A percentile compares a stretch with the other conserved stretches of the same genome.
Conservation (phyloP, 2,113 vertebrate species). For the Tragelaphus strepsiceros region DNA sequence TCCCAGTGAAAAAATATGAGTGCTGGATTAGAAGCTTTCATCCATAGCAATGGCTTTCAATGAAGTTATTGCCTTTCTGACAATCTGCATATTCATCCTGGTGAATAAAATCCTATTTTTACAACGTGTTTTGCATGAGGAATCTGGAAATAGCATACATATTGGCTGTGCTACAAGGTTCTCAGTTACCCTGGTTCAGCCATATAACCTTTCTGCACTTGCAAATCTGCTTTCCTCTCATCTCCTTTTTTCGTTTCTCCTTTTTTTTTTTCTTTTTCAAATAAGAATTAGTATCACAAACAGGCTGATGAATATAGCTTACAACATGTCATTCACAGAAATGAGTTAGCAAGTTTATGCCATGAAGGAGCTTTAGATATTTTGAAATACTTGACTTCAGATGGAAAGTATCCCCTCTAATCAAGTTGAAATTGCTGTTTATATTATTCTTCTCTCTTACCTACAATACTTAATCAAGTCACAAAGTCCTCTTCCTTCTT, state of each 20-base stretch:
- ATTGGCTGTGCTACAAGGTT: background rate
- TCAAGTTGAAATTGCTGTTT: background rate
- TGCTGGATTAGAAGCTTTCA: slow-evolving; percentile 30
- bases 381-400: background rate
- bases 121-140: slow-evolving; percentile 36
- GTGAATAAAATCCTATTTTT: slow-evolving; percentile 40
- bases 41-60: slow-evolving; percentile 30
- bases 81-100: background rate
- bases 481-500: background rate
- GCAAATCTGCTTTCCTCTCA: background rate
- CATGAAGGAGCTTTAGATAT: background rate
- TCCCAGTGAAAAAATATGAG: slow-evolving; percentile 28
- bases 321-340: background rate
- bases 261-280: background rate
- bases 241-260: too few relatives aligned
- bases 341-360: background rate
- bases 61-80: slow-evolving; percentile 18
- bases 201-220: background rate
- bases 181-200: background rate
- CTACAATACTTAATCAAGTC: background rate
- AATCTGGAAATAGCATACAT: background rate
- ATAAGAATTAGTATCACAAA: background rate
- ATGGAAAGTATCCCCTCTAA: background rate
- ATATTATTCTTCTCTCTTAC: background rate
- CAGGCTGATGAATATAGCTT: background rate